Percentiles rank a stretch among this genome's conserved stretches.
Conservation (phyloP, 1,140 invertebrate species). For the Aphis gossypii region DNA sequence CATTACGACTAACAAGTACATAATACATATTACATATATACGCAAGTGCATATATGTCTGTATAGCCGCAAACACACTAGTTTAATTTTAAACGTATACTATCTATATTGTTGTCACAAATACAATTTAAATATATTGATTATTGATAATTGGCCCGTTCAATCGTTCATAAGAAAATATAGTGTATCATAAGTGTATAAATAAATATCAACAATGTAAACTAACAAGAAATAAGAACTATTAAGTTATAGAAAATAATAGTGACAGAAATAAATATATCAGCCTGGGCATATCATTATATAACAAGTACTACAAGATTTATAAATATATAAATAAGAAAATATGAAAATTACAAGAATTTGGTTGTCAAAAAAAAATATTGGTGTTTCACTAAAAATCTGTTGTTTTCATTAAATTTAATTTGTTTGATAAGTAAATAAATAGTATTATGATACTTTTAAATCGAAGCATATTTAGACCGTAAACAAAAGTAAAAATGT, state of each 20-base stretch:
- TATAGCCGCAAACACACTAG: not conserved
- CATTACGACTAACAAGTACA: conserved; percentile 47
- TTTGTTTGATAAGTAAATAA: not conserved
- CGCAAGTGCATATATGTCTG: not conserved
- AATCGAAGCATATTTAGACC: not conserved
- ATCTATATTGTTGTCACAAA: not conserved
- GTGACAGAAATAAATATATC: not conserved
- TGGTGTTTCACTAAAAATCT: not conserved
- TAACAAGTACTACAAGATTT: not conserved
- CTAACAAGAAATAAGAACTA: not conserved
- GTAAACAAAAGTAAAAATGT: not conserved
- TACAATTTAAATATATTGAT: not conserved
- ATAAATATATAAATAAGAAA: not conserved
- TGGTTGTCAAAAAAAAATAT: not conserved
- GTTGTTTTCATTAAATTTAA: not conserved
- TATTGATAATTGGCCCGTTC: not conserved
- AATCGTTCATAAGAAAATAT: not conserved
- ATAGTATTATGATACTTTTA: not conserved
- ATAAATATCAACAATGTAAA: not conserved
- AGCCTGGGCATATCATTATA: not conserved
- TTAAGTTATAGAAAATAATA: not conserved
- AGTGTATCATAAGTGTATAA: not conserved
- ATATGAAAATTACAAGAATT: not conserved
- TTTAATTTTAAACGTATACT: conserved; percentile 14
- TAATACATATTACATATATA: conserved; percentile 21